A percentile compares a stretch with the other conserved stretches of the same genome.
Evolutionary conservation across 2,797 vertebrate genomes (phyloP).

Genomic region (Cephalopachus bancanus): DNA sequence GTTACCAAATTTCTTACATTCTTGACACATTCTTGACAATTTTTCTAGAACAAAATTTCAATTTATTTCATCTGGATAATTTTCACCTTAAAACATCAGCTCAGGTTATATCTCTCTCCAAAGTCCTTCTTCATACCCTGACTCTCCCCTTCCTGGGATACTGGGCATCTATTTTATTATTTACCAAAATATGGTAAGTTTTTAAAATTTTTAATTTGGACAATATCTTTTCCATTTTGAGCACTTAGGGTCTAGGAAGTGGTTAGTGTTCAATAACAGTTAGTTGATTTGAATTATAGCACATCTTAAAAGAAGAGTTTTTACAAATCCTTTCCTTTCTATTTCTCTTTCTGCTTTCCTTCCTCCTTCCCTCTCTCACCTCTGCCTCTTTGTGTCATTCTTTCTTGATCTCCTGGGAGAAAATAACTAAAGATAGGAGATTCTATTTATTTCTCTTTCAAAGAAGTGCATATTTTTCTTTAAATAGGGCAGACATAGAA

Average conservation of each 20-base stretch:
- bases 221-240: conserved; percentile 5
- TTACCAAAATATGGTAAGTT: neutral
- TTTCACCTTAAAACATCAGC: conserved; percentile 25
- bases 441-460: neutral
- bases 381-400: rapidly evolving
- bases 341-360: neutral
- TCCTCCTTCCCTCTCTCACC: neutral
- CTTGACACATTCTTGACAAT: neutral
- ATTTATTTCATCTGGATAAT: neutral
- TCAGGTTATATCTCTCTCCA: neutral
- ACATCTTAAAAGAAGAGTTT: conserved; percentile 28
- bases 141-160: neutral
- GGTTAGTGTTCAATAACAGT: neutral
- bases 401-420: neutral
- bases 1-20: conserved; percentile 13
- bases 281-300: neutral
- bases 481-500: neutral
- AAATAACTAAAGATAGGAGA: neutral
- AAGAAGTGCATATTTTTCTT: conserved; percentile 25
- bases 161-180: neutral
- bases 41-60: conserved; percentile 52
- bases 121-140: neutral
- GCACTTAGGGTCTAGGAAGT: neutral
- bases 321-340: neutral
- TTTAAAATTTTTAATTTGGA: neutral